Conservation (phyloP, 2,888 invertebrate species). For the Oithona nana region DNA sequence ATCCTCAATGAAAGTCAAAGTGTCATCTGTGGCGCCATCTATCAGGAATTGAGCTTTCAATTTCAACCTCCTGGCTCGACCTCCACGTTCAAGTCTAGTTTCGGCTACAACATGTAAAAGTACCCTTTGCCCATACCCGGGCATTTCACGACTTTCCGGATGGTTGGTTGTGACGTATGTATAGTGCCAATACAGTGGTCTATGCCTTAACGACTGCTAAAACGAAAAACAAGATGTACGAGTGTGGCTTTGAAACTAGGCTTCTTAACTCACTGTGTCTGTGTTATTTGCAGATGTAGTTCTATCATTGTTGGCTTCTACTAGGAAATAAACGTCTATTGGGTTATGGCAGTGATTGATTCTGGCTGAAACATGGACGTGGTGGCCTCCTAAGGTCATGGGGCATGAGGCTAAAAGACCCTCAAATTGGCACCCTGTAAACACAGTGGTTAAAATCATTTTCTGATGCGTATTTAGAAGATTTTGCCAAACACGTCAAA, state of each 20-base stretch:
- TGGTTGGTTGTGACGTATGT: neutral
- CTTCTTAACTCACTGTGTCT: neutral
- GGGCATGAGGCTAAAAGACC: conserved; percentile 4
- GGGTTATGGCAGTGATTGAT: conserved; percentile 4
- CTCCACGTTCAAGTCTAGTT: neutral
- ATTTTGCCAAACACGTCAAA: too few species aligned
- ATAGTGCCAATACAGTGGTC: conserved; percentile 1
- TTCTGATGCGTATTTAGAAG: too few species aligned
- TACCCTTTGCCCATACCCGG: neutral
- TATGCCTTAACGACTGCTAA: neutral
- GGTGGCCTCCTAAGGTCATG: neutral
- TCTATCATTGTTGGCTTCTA: neutral
- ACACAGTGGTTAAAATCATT: too few species aligned
- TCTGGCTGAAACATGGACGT: conserved; percentile 5
- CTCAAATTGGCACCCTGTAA: neutral
- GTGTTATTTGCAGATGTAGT: neutral
- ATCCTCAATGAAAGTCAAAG: neutral
- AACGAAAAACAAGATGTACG: too few species aligned
- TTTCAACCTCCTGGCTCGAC: neutral
- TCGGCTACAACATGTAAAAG: neutral
- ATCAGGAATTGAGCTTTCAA: neutral
- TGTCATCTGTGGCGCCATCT: neutral
- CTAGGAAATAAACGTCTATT: neutral
- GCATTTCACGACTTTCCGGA: neutral
- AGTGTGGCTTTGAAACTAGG: too few species aligned